Conservation (phyloP, 2,113 vertebrate species). For the Sebastes fasciatus region DNA sequence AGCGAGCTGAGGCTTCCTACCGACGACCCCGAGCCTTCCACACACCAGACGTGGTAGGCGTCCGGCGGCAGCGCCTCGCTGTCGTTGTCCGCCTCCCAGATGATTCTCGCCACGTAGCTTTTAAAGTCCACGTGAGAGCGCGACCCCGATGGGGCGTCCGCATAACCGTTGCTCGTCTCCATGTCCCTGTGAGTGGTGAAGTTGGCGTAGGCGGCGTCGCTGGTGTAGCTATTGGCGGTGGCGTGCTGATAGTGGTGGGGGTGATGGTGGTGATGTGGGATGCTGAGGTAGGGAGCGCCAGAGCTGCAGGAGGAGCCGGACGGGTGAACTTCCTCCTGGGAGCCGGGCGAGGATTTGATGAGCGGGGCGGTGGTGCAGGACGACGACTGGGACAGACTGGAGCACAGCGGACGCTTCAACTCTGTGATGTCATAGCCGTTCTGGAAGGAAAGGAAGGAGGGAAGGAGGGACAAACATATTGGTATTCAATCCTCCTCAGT, state of each 20-base stretch:
- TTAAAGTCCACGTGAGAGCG: slow-evolving; percentile 85
- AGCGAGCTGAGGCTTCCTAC: slow-evolving; percentile 90
- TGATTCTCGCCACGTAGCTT: slow-evolving; percentile 86
- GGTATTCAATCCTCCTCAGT: too few relatives aligned
- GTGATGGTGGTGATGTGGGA: slow-evolving; percentile 66
- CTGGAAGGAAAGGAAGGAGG: slow-evolving; percentile 65
- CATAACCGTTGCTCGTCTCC: slow-evolving; percentile 33
- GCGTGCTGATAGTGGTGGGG: slow-evolving; percentile 33
- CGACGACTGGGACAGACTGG: slow-evolving; percentile 84
- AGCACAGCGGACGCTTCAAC: slow-evolving; percentile 88
- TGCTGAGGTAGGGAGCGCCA: slow-evolving; percentile 74
- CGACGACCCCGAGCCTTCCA: slow-evolving; percentile 84
- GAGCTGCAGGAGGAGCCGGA: slow-evolving; percentile 71
- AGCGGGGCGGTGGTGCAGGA: slow-evolving; percentile 83
- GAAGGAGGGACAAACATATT: not conserved
- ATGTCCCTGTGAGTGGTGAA: slow-evolving; percentile 8
- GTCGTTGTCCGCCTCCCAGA: slow-evolving; percentile 88
- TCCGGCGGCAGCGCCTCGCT: slow-evolving; percentile 82
- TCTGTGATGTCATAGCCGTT: slow-evolving; percentile 89
- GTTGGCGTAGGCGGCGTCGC: slow-evolving; percentile 24
- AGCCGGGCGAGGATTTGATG: slow-evolving; percentile 81
- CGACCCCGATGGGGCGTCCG: not conserved
- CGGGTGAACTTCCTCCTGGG: slow-evolving; percentile 85
- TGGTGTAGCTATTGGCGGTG: not conserved
- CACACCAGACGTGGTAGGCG: slow-evolving; percentile 85